phyloP scores from a whole-genome alignment of 2,888 invertebrate species.

The Coenonympha glycerion region DNA sequence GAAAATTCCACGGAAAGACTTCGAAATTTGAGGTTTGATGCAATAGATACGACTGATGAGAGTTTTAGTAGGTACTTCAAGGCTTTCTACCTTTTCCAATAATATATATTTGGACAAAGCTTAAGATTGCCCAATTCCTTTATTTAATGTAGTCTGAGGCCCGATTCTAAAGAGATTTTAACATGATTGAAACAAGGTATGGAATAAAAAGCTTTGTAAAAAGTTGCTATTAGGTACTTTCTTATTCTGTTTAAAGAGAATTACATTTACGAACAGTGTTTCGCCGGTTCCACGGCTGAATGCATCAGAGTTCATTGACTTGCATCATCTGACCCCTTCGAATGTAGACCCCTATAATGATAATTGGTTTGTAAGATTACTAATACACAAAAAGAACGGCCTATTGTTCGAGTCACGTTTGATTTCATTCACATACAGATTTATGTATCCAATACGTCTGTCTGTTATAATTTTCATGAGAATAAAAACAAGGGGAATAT shows the following conservation, averaged over 20 bases:
- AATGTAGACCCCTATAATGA: slow-evolving; percentile 60
- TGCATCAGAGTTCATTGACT: slow-evolving; percentile 64
- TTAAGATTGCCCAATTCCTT: no score
- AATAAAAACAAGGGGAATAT: background rate
- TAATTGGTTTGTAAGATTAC: slow-evolving; percentile 44
- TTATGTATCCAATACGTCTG: background rate
- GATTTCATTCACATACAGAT: slow-evolving; percentile 18
- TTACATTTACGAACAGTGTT: slow-evolving; percentile 24
- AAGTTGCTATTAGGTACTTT: no score
- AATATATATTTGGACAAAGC: no score
- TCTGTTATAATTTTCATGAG: background rate
- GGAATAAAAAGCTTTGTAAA: no score
- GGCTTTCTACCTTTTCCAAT: no score
- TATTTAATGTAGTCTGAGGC: no score
- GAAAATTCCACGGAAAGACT: no score
- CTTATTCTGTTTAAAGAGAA: slow-evolving; percentile 10
- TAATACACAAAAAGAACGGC: slow-evolving; percentile 44
- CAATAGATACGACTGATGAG: no score
- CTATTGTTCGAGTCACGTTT: slow-evolving; percentile 64
- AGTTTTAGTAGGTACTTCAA: no score
- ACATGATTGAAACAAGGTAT: no score
- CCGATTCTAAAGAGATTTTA: no score
- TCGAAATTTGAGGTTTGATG: no score
- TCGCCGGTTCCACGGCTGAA: slow-evolving; percentile 42
- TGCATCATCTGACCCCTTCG: slow-evolving; percentile 48